Conservation (phyloP, 2,113 vertebrate species). For the Saccopteryx bilineata region DNA sequence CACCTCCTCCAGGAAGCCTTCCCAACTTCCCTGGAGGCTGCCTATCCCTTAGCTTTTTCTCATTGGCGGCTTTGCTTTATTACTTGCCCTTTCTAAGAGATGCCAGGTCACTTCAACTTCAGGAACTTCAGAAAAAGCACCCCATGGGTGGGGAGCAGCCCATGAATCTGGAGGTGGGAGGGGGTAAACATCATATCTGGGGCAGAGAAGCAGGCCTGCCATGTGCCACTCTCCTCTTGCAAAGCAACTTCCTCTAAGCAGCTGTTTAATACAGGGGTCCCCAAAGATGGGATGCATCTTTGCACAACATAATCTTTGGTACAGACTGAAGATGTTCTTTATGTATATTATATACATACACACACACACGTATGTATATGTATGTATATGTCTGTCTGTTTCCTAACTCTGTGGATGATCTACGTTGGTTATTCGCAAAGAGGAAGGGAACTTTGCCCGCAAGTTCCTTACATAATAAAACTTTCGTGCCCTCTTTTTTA, state of each 20-base stretch:
- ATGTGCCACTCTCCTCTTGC: neutral
- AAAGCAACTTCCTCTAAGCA: neutral
- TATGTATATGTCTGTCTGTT: neutral
- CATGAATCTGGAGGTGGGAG: too few species aligned
- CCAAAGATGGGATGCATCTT: neutral
- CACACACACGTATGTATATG: too few species aligned
- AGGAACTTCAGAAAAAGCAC: neutral
- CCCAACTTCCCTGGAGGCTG: neutral
- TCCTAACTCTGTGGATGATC: neutral
- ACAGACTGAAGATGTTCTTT: neutral
- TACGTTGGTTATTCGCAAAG: neutral
- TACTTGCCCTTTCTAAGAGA: neutral
- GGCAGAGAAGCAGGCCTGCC: too few species aligned
- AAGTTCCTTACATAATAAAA: neutral
- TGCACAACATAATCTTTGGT: rapidly evolving
- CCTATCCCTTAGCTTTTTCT: neutral
- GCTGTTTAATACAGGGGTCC: neutral
- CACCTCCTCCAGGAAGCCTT: neutral
- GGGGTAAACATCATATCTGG: neutral
- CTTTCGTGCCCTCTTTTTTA: neutral
- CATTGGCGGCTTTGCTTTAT: neutral
- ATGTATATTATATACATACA: rapidly evolving
- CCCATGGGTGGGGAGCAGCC: neutral
- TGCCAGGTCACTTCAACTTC: neutral
- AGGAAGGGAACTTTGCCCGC: neutral